phyloP scores from a whole-genome alignment of 2,797 vertebrate genomes.

The Muscicapa comitata region DNA sequence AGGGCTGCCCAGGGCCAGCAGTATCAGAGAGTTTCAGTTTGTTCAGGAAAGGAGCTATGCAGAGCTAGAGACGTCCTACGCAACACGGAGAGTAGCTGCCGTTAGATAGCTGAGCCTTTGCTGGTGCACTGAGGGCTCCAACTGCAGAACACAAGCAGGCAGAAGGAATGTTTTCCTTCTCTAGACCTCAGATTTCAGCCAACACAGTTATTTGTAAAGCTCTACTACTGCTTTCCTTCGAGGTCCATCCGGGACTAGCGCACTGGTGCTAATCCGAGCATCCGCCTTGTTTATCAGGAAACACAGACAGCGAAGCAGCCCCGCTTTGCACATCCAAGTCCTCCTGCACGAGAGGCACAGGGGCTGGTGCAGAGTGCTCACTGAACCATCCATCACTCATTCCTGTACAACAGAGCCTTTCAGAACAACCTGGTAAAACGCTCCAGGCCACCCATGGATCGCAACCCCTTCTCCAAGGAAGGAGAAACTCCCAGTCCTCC shows the following conservation, averaged over 20 bases:
- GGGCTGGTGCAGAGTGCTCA: background rate
- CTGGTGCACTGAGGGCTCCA: slow-evolving; percentile 63
- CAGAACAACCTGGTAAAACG: slow-evolving; percentile 9
- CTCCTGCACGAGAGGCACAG: background rate
- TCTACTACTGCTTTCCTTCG: background rate
- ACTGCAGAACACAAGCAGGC: slow-evolving; percentile 32
- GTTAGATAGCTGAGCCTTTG: slow-evolving; percentile 30
- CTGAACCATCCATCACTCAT: background rate
- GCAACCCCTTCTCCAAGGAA: background rate
- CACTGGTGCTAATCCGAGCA: background rate
- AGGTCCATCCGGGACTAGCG: background rate
- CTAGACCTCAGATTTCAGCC: slow-evolving; percentile 19
- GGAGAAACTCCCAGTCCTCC: slow-evolving; percentile 14
- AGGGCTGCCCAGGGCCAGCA: slow-evolving; percentile 19
- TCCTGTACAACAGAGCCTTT: slow-evolving; percentile 40
- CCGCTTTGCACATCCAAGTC: background rate
- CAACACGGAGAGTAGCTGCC: slow-evolving; percentile 4
- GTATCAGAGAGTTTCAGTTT: background rate
- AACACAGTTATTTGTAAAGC: background rate
- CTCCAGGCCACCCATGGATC: slow-evolving; percentile 1
- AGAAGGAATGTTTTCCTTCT: background rate
- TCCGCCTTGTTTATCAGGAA: background rate
- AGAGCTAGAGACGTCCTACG: background rate
- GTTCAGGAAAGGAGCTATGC: background rate
- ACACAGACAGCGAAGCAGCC: background rate